Evolutionary conservation across 2,113 vertebrate species (phyloP), one percentile per base, ranked within the genome.

Genomic region (Saiga tatarica): DNA sequence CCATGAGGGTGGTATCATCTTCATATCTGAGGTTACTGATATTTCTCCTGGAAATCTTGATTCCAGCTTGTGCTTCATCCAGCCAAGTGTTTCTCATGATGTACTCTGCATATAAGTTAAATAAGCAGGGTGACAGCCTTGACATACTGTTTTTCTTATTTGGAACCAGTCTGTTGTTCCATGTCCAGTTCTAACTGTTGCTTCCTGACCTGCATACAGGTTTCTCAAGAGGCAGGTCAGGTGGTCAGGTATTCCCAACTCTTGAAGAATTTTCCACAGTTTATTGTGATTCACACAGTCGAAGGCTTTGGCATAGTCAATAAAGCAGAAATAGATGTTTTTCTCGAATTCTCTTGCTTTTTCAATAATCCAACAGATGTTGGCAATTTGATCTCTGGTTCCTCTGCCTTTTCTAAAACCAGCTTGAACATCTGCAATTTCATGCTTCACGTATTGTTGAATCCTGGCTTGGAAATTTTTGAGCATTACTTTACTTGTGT

Each of bases 371-470:
- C 33, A 71, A 0, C 1, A 7, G 64, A 71, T 71, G 64, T 11
- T 71, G n/a, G 64, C n/a, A 71, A 21, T 71, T 36, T 71, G n/a
- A 36, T 71, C 17, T 36, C 4, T 21, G 64, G 2, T 71, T 71
- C n/a, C n/a, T 71, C 17, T 71, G n/a, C 17, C n/a, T 36, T 71
- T 71, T 71, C 64, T 71, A 71, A 71, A 71, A 36, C 17, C 17
- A 71, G 64, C 17, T 21, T 71, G n/a, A 21, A 36, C n/a, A 36
- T 23, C n/a, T 71, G 4, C n/a, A 71, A 71, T 1, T 36, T 21
- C 64, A 71, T 0, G 0, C 17, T 71, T 71, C n/a, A 21, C 0
- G 0, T 71, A 36, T 6, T 71, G n/a, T 23, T 71, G 64, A 71
- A 21, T 4, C 9, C 19, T 6, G 19, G 9, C n/a, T 71, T 71